phyloP scores from a whole-genome alignment of 2,113 vertebrate genomes.

The Trogon melanurus region DNA sequence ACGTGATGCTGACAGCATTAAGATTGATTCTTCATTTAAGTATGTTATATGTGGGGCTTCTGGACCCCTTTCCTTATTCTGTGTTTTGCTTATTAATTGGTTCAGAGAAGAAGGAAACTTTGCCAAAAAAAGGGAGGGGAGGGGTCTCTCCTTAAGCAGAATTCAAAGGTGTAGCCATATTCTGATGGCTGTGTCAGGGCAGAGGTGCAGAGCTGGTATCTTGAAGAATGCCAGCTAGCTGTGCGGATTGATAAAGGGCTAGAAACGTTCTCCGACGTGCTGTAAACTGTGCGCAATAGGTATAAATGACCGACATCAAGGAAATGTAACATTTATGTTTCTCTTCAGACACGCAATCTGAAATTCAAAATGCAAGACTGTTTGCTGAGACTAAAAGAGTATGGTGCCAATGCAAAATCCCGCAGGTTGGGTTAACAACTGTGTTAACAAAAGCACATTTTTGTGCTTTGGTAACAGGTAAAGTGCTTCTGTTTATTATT shows the following conservation, averaged over 20 bases:
- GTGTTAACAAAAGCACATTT: background rate
- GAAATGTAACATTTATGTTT: background rate
- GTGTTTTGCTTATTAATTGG: background rate
- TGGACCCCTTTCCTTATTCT: background rate
- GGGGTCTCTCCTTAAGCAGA: background rate
- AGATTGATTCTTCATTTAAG: background rate
- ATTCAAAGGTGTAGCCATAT: background rate
- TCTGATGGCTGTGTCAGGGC: background rate
- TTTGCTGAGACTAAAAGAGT: background rate
- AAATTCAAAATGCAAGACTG: background rate
- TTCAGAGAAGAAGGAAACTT: background rate
- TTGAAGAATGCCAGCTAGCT: background rate
- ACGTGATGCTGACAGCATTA: background rate
- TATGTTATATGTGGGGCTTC: background rate
- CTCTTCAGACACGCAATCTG: background rate
- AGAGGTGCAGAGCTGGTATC: background rate
- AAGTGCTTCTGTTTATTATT: background rate
- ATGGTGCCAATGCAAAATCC: background rate
- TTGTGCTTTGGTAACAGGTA: background rate
- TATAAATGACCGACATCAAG: background rate
- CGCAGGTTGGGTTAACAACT: background rate
- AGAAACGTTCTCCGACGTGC: accelerated
- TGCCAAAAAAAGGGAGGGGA: background rate
- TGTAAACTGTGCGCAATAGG: background rate
- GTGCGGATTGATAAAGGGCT: background rate